Conservation (phyloP, 2,797 vertebrate species). For the Lycodopsis pacificus region DNA sequence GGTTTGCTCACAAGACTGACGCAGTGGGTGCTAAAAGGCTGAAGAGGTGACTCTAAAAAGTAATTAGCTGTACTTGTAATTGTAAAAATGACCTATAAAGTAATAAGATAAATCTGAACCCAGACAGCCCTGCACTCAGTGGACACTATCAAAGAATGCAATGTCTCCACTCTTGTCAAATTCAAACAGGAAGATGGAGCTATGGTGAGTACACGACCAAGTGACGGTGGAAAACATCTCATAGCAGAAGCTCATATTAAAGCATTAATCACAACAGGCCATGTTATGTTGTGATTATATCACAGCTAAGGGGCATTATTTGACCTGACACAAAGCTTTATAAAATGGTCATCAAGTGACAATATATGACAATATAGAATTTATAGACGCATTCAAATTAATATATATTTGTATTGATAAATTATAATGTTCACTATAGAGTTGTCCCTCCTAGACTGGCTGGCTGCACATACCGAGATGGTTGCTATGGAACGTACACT, state of each 20-base stretch:
- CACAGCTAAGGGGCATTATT: background rate
- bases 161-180: background rate
- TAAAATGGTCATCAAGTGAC: background rate
- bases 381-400: background rate
- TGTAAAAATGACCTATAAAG: constrained; percentile 35
- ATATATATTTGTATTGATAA: background rate
- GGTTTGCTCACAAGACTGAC: constrained; percentile 17
- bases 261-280: background rate
- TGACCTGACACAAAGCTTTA: background rate
- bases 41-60: constrained; percentile 33
- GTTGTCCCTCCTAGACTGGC: background rate
- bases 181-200: background rate
- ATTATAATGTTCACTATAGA: background rate
- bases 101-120: constrained; percentile 30
- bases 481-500: background rate
- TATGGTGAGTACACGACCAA: background rate
- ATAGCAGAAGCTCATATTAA: background rate
- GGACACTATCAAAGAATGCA: constrained; percentile 20
- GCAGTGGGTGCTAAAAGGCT: constrained; percentile 14
- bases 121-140: background rate
- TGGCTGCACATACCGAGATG: background rate
- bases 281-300: background rate
- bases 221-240: background rate
- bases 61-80: constrained; percentile 35
- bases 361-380: background rate